Evolutionary conservation across 2,113 vertebrate genomes (phyloP).

Genomic region (Ceratotherium simum): DNA sequence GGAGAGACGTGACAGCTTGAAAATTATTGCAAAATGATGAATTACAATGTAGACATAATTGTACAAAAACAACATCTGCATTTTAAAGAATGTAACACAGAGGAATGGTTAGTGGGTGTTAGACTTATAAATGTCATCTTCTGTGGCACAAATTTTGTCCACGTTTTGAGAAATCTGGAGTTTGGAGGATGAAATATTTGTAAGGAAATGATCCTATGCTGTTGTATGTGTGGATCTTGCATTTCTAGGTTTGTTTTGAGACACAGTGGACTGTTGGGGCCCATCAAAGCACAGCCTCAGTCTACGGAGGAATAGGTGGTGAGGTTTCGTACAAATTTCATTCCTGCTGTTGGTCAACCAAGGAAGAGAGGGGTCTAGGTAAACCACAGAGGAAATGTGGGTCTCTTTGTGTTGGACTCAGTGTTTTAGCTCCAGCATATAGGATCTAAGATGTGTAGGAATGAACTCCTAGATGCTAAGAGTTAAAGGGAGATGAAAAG

Average conservation of each 20-base stretch:
- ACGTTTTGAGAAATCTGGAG: background rate
- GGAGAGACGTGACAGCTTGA: background rate
- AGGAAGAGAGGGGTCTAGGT: background rate
- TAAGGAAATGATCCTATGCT: background rate
- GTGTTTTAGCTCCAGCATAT: background rate
- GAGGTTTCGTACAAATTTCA: background rate
- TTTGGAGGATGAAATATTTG: background rate
- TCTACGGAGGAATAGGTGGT: background rate
- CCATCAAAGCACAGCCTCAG: background rate
- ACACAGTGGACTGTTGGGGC: background rate
- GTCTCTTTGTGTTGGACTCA: background rate
- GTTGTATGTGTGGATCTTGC: accelerated
- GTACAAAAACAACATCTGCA: background rate
- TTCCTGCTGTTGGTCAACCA: background rate
- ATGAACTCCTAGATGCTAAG: background rate
- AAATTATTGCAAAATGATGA: background rate
- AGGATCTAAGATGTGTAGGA: no score
- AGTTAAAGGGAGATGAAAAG: background rate
- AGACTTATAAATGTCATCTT: background rate
- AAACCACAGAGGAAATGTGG: background rate
- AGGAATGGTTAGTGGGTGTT: background rate
- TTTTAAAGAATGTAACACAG: background rate
- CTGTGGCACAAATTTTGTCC: background rate
- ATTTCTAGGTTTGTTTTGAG: background rate
- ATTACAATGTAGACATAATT: background rate